These are phyloP conservation scores for Chiridota heheva DNA, from an alignment of 35 echinoderm and acorn worm genomes.

Conservation along the genomic window DNA sequence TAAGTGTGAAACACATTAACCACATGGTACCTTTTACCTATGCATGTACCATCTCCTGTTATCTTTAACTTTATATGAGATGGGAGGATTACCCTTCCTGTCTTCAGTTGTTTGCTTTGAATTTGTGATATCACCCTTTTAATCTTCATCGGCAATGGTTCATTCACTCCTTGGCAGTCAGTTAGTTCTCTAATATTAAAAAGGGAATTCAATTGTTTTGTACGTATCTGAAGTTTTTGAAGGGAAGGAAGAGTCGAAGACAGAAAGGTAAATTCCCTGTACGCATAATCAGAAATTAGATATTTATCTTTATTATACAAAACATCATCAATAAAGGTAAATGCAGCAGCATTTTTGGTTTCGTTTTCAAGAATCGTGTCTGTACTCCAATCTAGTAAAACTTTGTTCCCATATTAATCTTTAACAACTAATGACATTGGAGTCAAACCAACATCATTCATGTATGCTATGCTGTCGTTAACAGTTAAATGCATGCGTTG, in stretches of 20 bases:
- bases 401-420: neutral
- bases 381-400: neutral
- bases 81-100: slow-evolving; percentile 4
- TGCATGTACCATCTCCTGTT: slow-evolving; percentile 20
- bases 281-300: slow-evolving; percentile 6
- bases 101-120: slow-evolving; percentile 12
- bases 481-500: neutral
- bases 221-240: neutral
- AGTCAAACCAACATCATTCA: slow-evolving; percentile 7
- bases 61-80: slow-evolving; percentile 29
- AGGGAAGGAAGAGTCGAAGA: slow-evolving; percentile 20
- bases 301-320: slow-evolving; percentile 22
- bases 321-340: slow-evolving; percentile 7
- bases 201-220: neutral
- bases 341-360: neutral
- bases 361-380: too few relatives aligned
- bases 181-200: slow-evolving; percentile 7
- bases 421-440: slow-evolving; percentile 15
- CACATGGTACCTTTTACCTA: slow-evolving; percentile 22
- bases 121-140: slow-evolving; percentile 18
- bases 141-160: slow-evolving; percentile 1
- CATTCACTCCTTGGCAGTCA: neutral
- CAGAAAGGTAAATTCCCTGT: neutral
- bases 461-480: slow-evolving; percentile 1
- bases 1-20: slow-evolving; percentile 23